phyloP scores from a whole-genome alignment of 1,140 invertebrate species.

The silkworm (Bombyx mori) region ASM3026992v2 NC_085107.1:14805501-14806000 shows the following conservation, averaged over 20 bases:
- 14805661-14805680: constrained; percentile 63
- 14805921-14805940: constrained; percentile 16
- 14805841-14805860: constrained; percentile 9
- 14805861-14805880: constrained; percentile 29
- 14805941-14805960: no score
- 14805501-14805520: constrained; percentile 56
- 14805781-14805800: constrained; percentile 55
- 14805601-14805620: constrained; percentile 63
- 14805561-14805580: constrained; percentile 33
- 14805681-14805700: constrained; percentile 37
- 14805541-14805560: constrained; percentile 64
- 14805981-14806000: no score
- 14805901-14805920: constrained; percentile 33
- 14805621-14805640: constrained; percentile 67
- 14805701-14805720: constrained; percentile 21
- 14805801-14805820: constrained; percentile 55
- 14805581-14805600: constrained; percentile 64
- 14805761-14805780: constrained; percentile 62
- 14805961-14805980: no score
- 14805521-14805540: constrained; percentile 65
- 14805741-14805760: constrained; percentile 60
- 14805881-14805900: constrained; percentile 51
- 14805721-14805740: constrained; percentile 43
- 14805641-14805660: constrained; percentile 68
- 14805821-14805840: constrained; percentile 59